These are phyloP conservation scores for Hafferia zeledoni DNA, from an alignment of 2,797 vertebrate genomes.

Conservation along the genomic window DNA sequence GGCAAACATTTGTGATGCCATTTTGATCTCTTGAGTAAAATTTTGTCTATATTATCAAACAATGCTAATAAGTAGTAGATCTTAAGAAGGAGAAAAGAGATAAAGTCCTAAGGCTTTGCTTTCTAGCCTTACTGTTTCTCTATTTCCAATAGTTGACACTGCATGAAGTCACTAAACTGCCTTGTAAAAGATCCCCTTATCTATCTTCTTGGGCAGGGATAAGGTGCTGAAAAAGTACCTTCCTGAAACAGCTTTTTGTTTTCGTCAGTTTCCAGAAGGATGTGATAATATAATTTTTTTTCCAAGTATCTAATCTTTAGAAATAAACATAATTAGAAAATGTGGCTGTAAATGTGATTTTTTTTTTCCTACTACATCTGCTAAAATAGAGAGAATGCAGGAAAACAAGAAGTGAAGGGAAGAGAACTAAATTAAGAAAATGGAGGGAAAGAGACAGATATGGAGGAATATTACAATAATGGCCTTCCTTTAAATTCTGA, in stretches of 20 bases:
- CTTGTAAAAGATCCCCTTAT: constrained; percentile 26
- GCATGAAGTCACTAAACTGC: not conserved
- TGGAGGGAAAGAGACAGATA: not conserved
- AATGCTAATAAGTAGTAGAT: not conserved
- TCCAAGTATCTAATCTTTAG: not conserved
- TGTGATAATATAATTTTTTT: not conserved
- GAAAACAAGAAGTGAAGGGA: not conserved
- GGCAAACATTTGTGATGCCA: not conserved
- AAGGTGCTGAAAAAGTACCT: not conserved
- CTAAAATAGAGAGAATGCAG: not conserved
- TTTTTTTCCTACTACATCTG: not conserved
- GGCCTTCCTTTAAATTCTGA: not conserved
- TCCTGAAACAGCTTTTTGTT: not conserved
- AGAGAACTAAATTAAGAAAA: not conserved
- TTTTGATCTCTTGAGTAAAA: not conserved
- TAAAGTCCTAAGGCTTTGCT: not conserved
- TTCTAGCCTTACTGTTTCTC: not conserved
- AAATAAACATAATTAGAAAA: not conserved
- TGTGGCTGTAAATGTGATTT: not conserved
- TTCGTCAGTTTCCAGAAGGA: not conserved
- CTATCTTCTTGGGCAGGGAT: not conserved
- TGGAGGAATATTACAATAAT: not conserved
- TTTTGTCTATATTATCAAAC: not conserved
- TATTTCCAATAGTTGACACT: not conserved
- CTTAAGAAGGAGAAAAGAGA: not conserved